Evolutionary conservation across 2,888 invertebrate species (phyloP).

Genomic region (Cantharis rustica): DNA sequence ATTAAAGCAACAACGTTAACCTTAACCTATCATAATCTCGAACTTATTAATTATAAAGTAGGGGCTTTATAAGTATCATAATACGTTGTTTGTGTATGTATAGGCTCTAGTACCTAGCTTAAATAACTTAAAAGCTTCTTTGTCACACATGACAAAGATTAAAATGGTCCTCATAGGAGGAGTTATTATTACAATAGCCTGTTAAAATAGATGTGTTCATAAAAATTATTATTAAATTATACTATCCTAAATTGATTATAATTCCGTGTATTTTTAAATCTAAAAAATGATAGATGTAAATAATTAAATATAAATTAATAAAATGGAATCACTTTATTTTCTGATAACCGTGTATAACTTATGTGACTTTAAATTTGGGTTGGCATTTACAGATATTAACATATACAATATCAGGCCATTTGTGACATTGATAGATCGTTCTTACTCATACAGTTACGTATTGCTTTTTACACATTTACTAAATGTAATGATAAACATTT

Average conservation of each 20-base stretch:
- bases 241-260: too few species aligned
- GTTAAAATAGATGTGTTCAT: too few species aligned
- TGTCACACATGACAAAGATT: not conserved
- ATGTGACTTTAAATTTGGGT: not conserved
- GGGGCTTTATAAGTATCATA: not conserved
- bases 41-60: not conserved
- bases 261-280: too few species aligned
- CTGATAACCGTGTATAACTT: not conserved
- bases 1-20: not conserved
- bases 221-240: too few species aligned
- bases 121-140: not conserved
- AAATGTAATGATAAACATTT: not conserved
- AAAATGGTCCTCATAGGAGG: not conserved
- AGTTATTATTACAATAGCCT: too few species aligned
- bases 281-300: not conserved
- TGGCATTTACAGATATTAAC: slow-evolving; percentile 1
- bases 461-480: not conserved
- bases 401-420: slow-evolving; percentile 2
- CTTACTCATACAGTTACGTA: not conserved
- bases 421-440: slow-evolving; percentile 1
- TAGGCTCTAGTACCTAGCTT: not conserved
- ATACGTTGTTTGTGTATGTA: not conserved
- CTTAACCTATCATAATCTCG: not conserved
- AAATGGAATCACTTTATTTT: not conserved
- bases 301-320: not conserved